A percentile compares a stretch with the other conserved stretches of the same genome.
These are phyloP conservation scores for Nymphicus hollandicus DNA, from an alignment of 2,113 vertebrate genomes.

Conservation along the genomic window DNA sequence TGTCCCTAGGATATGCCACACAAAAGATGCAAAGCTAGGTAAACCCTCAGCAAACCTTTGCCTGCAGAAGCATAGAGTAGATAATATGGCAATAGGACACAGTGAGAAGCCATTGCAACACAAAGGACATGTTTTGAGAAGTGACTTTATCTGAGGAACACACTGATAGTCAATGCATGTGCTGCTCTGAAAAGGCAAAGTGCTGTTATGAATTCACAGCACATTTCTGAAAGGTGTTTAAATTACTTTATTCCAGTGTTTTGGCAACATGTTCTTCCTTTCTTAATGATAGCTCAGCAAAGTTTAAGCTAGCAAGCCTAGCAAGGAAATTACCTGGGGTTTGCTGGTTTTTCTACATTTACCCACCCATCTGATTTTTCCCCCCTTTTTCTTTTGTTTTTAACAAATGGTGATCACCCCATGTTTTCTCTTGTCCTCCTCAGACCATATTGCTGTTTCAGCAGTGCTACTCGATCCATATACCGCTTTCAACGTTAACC, in stretches of 20 bases:
- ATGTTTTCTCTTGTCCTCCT: not conserved
- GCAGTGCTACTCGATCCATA: not conserved
- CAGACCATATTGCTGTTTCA: not conserved
- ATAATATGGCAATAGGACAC: not conserved
- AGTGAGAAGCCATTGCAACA: not conserved
- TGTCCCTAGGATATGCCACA: not conserved
- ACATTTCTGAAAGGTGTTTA: not conserved
- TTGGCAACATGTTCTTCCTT: not conserved
- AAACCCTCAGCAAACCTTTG: not conserved
- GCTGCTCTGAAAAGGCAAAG: not conserved
- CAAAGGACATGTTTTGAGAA: not conserved
- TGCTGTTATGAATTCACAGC: not conserved
- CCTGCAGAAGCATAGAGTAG: not conserved
- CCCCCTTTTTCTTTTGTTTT: not conserved
- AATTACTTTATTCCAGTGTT: not conserved
- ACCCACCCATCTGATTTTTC: not conserved
- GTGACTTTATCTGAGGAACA: not conserved
- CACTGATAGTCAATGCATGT: rapidly evolving
- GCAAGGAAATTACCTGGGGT: not conserved
- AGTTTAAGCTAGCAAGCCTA: not conserved
- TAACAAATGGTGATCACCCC: not conserved
- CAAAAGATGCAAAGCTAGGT: not conserved
- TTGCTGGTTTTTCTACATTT: not conserved
- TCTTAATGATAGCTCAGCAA: not conserved
- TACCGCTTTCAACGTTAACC: not conserved